phyloP scores from a whole-genome alignment of 2,113 vertebrate genomes.

The Oncorhynchus masou region DNA sequence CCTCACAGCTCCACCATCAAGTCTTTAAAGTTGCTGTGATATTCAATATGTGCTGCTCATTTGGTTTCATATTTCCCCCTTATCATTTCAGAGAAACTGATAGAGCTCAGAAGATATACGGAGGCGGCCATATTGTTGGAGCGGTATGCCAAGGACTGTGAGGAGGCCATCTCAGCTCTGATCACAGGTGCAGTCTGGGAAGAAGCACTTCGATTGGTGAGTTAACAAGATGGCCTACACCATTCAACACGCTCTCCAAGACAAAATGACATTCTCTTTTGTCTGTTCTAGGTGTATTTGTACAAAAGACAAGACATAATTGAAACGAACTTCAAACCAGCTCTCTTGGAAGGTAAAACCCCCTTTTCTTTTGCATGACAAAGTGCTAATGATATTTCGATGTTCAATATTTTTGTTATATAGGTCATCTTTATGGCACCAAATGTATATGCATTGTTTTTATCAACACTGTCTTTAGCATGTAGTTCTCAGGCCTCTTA shows the following conservation, averaged over 20 bases:
- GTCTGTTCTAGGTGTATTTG: slow-evolving; percentile 81
- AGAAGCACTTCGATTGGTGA: slow-evolving; percentile 90
- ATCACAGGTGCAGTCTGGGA: slow-evolving; percentile 90
- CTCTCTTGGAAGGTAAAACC: slow-evolving; percentile 83
- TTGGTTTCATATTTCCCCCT: not conserved
- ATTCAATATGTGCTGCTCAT: too few relatives aligned
- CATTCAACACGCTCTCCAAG: not conserved
- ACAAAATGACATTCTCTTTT: slow-evolving; percentile 3
- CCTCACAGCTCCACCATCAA: too few relatives aligned
- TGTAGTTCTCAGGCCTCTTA: slow-evolving; percentile 78
- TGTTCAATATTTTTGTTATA: not conserved
- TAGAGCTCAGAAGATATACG: slow-evolving; percentile 79
- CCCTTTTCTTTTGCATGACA: too few relatives aligned
- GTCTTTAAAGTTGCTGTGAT: too few relatives aligned
- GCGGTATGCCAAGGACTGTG: slow-evolving; percentile 90
- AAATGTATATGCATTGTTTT: not conserved
- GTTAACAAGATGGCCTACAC: slow-evolving; percentile 19
- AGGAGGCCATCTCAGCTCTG: slow-evolving; percentile 88
- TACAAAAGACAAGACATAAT: slow-evolving; percentile 88
- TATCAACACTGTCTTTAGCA: slow-evolving; percentile 63
- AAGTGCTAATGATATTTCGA: not conserved
- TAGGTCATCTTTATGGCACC: not conserved
- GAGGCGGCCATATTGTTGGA: slow-evolving; percentile 90
- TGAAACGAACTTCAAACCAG: slow-evolving; percentile 91
- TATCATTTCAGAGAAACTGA: slow-evolving; percentile 80